Conservation (phyloP, 2,113 vertebrate species). For the Callorhinus ursinus region DNA sequence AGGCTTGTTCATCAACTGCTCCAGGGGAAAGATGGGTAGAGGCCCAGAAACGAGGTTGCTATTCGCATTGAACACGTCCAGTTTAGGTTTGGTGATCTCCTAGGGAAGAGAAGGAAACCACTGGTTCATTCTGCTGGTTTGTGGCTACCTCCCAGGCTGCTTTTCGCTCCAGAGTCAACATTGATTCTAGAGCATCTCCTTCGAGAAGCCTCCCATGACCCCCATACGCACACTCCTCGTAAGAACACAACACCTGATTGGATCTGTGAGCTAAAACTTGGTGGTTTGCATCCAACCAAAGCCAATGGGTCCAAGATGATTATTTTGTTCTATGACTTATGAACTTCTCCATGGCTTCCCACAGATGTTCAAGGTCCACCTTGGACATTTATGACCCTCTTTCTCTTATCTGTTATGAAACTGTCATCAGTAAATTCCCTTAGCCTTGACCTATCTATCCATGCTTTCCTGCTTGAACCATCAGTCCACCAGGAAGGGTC, state of each 20-base stretch:
- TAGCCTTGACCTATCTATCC: background rate
- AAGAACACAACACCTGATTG: background rate
- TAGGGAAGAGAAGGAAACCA: constrained; percentile 63
- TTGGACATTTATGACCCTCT: constrained; percentile 2
- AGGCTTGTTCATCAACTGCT: constrained; percentile 84
- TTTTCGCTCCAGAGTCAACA: background rate
- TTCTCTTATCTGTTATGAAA: constrained; percentile 3
- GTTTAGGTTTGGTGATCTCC: constrained; percentile 76
- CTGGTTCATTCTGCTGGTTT: background rate
- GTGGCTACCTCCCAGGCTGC: background rate
- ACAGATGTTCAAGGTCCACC: background rate
- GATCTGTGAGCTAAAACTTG: background rate
- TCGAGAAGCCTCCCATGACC: background rate
- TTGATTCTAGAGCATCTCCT: background rate
- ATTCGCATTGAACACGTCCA: constrained; percentile 76
- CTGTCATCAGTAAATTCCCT: background rate
- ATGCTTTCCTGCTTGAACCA: background rate
- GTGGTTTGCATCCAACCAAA: background rate
- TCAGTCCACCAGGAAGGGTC: background rate
- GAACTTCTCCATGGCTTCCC: background rate
- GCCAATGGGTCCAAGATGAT: background rate
- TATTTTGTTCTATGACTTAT: constrained; percentile 14
- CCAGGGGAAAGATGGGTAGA: constrained; percentile 83
- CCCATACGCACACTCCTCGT: background rate
- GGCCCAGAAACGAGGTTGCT: constrained; percentile 69